Evolutionary conservation across 2,113 vertebrate species (phyloP).

Genomic region (Grammomys dolichurus): DNA sequence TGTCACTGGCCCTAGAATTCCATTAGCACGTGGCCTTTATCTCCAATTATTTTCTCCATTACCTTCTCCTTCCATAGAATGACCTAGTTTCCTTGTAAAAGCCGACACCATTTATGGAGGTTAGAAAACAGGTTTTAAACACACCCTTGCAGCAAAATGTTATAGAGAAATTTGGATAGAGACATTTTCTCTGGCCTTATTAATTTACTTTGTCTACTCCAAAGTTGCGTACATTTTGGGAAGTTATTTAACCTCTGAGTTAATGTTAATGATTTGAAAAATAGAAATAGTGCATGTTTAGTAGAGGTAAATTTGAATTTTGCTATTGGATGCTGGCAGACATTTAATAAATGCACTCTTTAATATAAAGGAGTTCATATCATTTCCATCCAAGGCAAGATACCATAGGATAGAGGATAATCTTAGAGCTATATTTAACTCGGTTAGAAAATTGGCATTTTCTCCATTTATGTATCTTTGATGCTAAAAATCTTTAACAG

Average conservation of each 20-base stretch:
- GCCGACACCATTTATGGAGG: background rate
- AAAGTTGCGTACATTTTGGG: background rate
- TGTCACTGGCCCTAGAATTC: background rate
- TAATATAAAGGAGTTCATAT: background rate
- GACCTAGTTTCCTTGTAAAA: constrained; percentile 40
- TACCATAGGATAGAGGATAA: background rate
- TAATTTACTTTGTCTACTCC: constrained; percentile 22
- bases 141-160: background rate
- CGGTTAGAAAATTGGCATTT: constrained; percentile 14
- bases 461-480: background rate
- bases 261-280: background rate
- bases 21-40: background rate
- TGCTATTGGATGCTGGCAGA: background rate
- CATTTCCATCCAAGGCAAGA: background rate
- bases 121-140: background rate
- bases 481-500: background rate
- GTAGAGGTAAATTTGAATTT: background rate
- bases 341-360: background rate
- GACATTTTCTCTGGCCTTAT: background rate
- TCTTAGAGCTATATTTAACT: background rate
- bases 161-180: background rate
- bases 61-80: background rate
- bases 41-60: background rate
- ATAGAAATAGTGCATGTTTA: background rate
- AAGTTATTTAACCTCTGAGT: constrained; percentile 17